phyloP scores from a whole-genome alignment of 2,888 invertebrate species.

The Papilio gigon region DNA sequence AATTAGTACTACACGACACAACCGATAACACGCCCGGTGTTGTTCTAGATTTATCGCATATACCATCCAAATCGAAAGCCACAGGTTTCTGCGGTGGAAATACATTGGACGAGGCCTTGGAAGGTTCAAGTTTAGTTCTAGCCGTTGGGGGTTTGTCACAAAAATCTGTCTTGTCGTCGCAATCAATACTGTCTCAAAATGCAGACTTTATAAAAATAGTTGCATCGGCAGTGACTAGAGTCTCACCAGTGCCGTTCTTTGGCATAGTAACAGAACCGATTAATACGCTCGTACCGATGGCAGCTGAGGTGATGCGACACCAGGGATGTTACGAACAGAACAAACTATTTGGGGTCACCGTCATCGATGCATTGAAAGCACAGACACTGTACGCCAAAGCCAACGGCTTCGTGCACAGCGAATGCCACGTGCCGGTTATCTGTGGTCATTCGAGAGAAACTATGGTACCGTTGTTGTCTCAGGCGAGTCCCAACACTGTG shows the following conservation, averaged over 20 bases:
- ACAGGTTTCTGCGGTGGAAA: conserved; percentile 61
- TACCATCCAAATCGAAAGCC: conserved; percentile 65
- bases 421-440: conserved; percentile 87
- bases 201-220: conserved; percentile 64
- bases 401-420: conserved; percentile 83
- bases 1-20: conserved; percentile 82
- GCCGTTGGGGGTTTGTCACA: conserved; percentile 84
- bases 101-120: conserved; percentile 65
- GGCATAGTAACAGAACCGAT: conserved; percentile 75
- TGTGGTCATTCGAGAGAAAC: conserved; percentile 90
- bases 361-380: conserved; percentile 87
- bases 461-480: conserved; percentile 89
- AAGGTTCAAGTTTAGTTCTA: conserved; percentile 84
- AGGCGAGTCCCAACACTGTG: conserved; percentile 81
- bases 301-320: conserved; percentile 68
- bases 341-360: conserved; percentile 88
- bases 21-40: conserved; percentile 66
- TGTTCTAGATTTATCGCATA: conserved; percentile 73
- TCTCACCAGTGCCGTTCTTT: conserved; percentile 65
- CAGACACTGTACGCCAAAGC: conserved; percentile 88
- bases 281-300: conserved; percentile 72
- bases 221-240: conserved; percentile 57
- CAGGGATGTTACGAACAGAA: conserved; percentile 82
- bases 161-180: conserved; percentile 57
- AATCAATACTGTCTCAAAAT: conserved; percentile 77